A percentile compares a stretch with the other conserved stretches of the same genome.
Conservation (phyloP, 2,888 invertebrate genomes). For the Sphaerolaimus hirsutus region DNA sequence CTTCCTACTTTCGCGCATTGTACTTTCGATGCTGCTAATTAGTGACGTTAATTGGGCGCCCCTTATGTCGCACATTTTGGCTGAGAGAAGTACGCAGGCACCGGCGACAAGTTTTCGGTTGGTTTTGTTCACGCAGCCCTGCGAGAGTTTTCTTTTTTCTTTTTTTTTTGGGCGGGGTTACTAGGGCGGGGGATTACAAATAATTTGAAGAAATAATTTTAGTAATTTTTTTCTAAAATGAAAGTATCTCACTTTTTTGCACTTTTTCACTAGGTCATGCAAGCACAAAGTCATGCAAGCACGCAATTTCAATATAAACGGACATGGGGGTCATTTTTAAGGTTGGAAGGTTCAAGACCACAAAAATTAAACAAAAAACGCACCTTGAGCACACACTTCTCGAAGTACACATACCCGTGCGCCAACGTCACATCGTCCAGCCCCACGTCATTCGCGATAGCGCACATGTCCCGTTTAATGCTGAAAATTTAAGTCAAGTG, state of each 20-base stretch:
- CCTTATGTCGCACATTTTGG: slow-evolving; percentile 88
- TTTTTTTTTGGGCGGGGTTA: too few species aligned
- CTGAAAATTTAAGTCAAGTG: slow-evolving; percentile 32
- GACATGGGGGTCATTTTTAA: not conserved
- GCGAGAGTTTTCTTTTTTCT: too few species aligned
- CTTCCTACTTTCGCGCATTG: slow-evolving; percentile 64
- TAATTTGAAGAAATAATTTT: too few species aligned
- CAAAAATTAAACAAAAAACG: not conserved
- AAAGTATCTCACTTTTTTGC: too few species aligned
- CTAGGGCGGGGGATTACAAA: too few species aligned
- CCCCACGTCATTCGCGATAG: slow-evolving; percentile 36
- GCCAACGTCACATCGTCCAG: slow-evolving; percentile 68
- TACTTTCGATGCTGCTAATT: slow-evolving; percentile 72
- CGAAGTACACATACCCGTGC: slow-evolving; percentile 92
- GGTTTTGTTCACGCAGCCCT: slow-evolving; percentile 63
- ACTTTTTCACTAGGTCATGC: too few species aligned
- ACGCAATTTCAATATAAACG: too few species aligned
- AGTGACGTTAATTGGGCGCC: slow-evolving; percentile 59
- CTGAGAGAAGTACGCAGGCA: slow-evolving; percentile 69
- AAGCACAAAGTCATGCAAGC: too few species aligned
- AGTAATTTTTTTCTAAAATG: too few species aligned
- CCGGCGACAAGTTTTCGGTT: slow-evolving; percentile 86
- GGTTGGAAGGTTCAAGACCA: not conserved
- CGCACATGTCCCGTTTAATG: slow-evolving; percentile 66
- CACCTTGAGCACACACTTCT: slow-evolving; percentile 65